These are phyloP conservation scores for Apamea sordens DNA, from an alignment of 2,888 invertebrate species.

Conservation along the genomic window DNA sequence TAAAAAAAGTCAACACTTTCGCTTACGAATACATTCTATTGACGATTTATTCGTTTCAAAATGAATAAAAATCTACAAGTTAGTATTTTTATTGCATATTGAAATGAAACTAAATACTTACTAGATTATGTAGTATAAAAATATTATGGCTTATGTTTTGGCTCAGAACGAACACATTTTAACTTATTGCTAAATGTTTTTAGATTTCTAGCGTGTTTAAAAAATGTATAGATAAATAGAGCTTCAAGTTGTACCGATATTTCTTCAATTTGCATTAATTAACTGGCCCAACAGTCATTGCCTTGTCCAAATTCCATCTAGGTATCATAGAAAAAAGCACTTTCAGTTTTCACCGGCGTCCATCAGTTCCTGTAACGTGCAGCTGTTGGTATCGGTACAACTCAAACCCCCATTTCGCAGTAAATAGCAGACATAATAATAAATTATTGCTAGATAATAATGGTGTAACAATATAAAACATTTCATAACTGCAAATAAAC, in stretches of 20 bases:
- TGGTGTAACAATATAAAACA: conserved; percentile 33
- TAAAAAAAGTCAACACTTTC: conserved; percentile 63
- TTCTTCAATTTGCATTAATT: neutral
- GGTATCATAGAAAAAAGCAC: neutral
- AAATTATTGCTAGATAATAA: conserved; percentile 23
- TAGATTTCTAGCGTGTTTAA: conserved; percentile 18
- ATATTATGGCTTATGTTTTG: conserved; percentile 65
- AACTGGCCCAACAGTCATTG: neutral
- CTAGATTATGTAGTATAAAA: conserved; percentile 52
- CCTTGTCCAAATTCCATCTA: neutral
- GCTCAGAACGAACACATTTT: conserved; percentile 60
- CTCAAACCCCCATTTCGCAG: neutral
- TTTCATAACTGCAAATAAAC: conserved; percentile 1
- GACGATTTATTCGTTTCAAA: conserved; percentile 35
- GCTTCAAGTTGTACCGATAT: conserved; percentile 15
- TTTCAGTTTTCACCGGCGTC: neutral
- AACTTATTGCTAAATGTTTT: conserved; percentile 46
- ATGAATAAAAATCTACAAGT: conserved; percentile 28
- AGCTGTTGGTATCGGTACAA: conserved; percentile 17
- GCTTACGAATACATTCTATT: conserved; percentile 43
- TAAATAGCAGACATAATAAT: neutral
- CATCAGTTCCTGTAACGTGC: too few relatives aligned
- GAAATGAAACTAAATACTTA: conserved; percentile 58
- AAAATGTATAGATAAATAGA: neutral
- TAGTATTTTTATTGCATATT: conserved; percentile 55